Percentiles rank a stretch among this genome's conserved stretches.
These are phyloP conservation scores for Asobara japonica DNA, from an alignment of 1,140 invertebrate species.

Conservation along the genomic window DNA sequence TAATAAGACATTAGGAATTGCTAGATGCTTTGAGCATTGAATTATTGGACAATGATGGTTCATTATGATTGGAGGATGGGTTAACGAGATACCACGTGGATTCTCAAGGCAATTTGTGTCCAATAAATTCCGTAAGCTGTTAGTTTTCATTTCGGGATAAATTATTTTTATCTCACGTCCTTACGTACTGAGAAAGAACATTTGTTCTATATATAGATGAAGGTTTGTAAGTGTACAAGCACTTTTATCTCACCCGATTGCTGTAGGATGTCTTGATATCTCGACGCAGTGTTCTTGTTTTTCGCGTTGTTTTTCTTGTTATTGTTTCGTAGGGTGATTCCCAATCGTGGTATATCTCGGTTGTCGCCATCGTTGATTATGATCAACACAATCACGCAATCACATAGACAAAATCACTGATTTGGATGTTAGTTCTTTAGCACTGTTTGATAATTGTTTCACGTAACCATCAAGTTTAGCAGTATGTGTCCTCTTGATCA, in stretches of 20 bases:
- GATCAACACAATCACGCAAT: not conserved
- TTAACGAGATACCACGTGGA: not conserved
- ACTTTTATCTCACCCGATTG: not conserved
- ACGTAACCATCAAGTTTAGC: no score
- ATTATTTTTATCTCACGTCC: not conserved
- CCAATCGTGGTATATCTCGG: slow-evolving; percentile 7
- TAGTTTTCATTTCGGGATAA: not conserved
- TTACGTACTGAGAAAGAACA: no score
- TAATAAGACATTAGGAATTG: not conserved
- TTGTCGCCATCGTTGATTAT: not conserved
- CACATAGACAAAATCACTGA: not conserved
- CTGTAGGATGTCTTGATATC: not conserved
- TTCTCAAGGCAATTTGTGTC: not conserved
- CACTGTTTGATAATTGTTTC: not conserved
- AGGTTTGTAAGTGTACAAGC: no score
- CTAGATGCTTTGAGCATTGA: not conserved
- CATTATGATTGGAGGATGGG: not conserved
- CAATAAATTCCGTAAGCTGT: not conserved
- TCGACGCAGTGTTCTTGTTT: not conserved
- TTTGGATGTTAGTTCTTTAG: no score
- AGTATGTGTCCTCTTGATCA: no score
- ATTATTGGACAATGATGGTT: not conserved
- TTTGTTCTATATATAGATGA: no score
- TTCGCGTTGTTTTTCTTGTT: not conserved
- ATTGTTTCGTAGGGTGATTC: not conserved